phyloP scores from a whole-genome alignment of 2,888 invertebrate species.

The Lochmaea crataegi region DNA sequence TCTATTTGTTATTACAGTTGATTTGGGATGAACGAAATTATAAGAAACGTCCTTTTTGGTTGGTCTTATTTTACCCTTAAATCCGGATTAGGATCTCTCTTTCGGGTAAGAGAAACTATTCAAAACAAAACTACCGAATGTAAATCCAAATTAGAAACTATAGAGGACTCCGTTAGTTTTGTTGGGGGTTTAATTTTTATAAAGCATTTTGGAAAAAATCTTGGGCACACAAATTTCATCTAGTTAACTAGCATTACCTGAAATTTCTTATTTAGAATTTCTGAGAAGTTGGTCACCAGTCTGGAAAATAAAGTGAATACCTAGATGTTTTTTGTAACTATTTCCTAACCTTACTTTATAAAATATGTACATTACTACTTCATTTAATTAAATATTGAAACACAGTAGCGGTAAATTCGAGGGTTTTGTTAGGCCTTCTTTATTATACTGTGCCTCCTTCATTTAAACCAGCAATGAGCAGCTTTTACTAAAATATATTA shows the following conservation, averaged over 20 bases:
- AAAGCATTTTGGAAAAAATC: background rate
- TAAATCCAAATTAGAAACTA: background rate
- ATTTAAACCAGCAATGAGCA: too few relatives aligned
- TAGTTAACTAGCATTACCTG: background rate
- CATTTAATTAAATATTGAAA: too few relatives aligned
- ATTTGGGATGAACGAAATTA: background rate
- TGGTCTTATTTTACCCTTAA: background rate
- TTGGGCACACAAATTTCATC: background rate
- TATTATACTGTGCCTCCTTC: too few relatives aligned
- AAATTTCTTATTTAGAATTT: background rate
- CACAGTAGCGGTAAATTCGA: too few relatives aligned
- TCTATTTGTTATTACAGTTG: constrained; percentile 14
- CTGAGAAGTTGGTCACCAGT: background rate
- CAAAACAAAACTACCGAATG: constrained; percentile 3
- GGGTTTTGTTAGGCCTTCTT: too few relatives aligned
- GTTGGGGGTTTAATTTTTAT: background rate
- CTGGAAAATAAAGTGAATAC: too few relatives aligned
- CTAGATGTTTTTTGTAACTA: too few relatives aligned
- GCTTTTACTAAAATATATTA: too few relatives aligned
- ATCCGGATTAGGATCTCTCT: background rate
- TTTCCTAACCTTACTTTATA: too few relatives aligned
- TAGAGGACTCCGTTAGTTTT: background rate
- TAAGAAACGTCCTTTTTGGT: background rate
- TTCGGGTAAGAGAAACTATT: background rate
- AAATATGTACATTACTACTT: too few relatives aligned